These are phyloP conservation scores for Sphinx pinastri DNA, from an alignment of 2,888 invertebrate species.

Conservation along the genomic window DNA sequence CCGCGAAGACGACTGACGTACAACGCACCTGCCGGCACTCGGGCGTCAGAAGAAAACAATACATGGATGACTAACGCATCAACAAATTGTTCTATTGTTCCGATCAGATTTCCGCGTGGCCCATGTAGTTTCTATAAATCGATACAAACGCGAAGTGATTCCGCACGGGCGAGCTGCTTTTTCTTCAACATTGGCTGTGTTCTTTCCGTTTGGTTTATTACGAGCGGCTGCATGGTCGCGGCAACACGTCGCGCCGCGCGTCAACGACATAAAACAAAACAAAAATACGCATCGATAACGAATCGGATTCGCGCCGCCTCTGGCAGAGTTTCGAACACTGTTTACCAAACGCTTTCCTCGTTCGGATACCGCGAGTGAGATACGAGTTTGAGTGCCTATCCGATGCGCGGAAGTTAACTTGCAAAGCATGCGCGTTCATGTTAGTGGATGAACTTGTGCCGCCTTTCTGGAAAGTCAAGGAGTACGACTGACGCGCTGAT, in stretches of 20 bases:
- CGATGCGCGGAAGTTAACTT: conserved; percentile 53
- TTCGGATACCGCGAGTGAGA: conserved; percentile 44
- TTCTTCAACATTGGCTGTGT: conserved; percentile 43
- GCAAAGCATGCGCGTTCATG: conserved; percentile 34
- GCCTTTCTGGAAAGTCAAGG: conserved; percentile 62
- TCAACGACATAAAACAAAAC: conserved; percentile 46
- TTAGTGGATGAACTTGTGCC: conserved; percentile 52
- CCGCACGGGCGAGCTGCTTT: conserved; percentile 43
- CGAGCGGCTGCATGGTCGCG: conserved; percentile 64
- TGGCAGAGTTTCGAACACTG: conserved; percentile 56
- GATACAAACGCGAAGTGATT: conserved; percentile 40
- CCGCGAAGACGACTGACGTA: not conserved
- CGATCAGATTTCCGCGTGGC: conserved; percentile 36
- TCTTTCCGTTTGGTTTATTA: conserved; percentile 54
- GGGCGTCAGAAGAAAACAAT: conserved; percentile 33
- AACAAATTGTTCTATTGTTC: conserved; percentile 47
- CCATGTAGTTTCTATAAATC: conserved; percentile 37
- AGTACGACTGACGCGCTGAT: conserved; percentile 49
- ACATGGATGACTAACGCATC: conserved; percentile 39
- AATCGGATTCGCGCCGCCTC: conserved; percentile 44
- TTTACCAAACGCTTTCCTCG: conserved; percentile 44
- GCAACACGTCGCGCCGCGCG: conserved; percentile 58
- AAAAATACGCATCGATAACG: conserved; percentile 38
- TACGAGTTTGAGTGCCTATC: conserved; percentile 37
- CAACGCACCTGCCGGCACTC: conserved; percentile 32